Conservation (phyloP, 2,113 vertebrate genomes). For the Zapornia atra region DNA sequence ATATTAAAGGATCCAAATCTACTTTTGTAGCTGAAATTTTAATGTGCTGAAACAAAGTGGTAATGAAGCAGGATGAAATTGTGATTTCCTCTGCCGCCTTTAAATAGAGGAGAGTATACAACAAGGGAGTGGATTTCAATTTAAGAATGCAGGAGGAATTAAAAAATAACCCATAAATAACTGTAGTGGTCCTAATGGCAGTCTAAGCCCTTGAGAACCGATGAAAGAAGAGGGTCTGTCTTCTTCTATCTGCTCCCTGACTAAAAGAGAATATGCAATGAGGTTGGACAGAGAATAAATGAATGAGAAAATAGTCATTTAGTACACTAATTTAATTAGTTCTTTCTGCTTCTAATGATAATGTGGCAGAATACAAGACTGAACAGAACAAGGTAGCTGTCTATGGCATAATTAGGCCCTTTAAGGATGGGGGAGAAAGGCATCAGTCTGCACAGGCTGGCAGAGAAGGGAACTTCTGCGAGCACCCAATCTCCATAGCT, state of each 20-base stretch:
- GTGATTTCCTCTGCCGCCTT: neutral
- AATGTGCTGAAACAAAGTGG: neutral
- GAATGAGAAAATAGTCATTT: slow-evolving; percentile 37
- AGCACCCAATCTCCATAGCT: slow-evolving; percentile 2
- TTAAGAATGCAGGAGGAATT: neutral
- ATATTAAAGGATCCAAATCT: neutral
- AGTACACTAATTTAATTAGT: slow-evolving; percentile 58
- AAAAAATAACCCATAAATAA: neutral
- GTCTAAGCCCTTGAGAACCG: neutral
- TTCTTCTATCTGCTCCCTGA: neutral
- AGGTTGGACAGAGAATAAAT: slow-evolving; percentile 11
- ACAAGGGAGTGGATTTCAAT: neutral
- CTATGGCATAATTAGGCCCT: slow-evolving; percentile 60
- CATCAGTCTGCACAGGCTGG: slow-evolving; percentile 13
- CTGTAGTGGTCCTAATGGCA: neutral
- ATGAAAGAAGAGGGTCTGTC: neutral
- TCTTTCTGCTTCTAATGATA: slow-evolving; percentile 49
- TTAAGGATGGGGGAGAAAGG: slow-evolving; percentile 38
- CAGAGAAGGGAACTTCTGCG: neutral
- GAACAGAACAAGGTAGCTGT: slow-evolving; percentile 26
- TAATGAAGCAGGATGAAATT: neutral
- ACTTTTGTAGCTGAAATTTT: neutral
- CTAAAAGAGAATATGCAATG: neutral
- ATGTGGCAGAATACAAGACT: slow-evolving; percentile 18
- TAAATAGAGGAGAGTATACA: neutral